phyloP scores from a whole-genome alignment of 2,797 vertebrate genomes.

The Acipenser transmontanus region DNA sequence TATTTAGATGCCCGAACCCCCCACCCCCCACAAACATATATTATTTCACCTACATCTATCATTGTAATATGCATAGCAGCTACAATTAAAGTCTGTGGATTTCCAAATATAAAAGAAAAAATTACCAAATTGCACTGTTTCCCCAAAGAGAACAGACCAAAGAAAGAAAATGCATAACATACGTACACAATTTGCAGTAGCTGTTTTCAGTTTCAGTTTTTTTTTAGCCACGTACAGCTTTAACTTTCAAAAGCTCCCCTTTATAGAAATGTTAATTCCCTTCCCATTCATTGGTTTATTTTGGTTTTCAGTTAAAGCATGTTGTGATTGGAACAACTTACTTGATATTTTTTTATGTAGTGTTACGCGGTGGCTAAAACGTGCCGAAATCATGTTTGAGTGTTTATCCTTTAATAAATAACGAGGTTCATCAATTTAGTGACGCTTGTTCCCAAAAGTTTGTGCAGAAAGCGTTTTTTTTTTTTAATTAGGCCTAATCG shows the following conservation, averaged over 20 bases:
- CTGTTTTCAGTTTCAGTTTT: constrained; percentile 33
- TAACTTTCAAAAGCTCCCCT: constrained; percentile 17
- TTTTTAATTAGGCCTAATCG: too few relatives aligned
- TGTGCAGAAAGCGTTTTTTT: constrained; percentile 53
- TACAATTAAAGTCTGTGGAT: constrained; percentile 33
- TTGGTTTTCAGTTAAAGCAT: constrained; percentile 27
- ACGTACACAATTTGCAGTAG: constrained; percentile 39
- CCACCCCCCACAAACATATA: background rate
- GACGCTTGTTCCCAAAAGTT: constrained; percentile 52
- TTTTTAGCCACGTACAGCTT: constrained; percentile 39
- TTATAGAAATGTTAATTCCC: constrained; percentile 22
- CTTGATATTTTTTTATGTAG: too few relatives aligned
- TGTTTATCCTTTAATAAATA: too few relatives aligned
- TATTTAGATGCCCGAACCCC: constrained; percentile 13
- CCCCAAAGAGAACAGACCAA: constrained; percentile 5
- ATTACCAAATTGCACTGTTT: constrained; percentile 49
- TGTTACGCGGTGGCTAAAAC: constrained; percentile 13
- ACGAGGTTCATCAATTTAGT: constrained; percentile 4
- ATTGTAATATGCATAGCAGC: constrained; percentile 34
- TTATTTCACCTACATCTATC: constrained; percentile 26
- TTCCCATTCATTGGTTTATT: constrained; percentile 34
- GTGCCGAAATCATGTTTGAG: background rate
- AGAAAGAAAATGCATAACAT: constrained; percentile 38
- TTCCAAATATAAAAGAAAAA: constrained; percentile 31
- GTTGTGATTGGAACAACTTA: constrained; percentile 31